Evolutionary conservation across 2,113 vertebrate species (phyloP).

Genomic region (Lethenteron camtschaticum): DNA sequence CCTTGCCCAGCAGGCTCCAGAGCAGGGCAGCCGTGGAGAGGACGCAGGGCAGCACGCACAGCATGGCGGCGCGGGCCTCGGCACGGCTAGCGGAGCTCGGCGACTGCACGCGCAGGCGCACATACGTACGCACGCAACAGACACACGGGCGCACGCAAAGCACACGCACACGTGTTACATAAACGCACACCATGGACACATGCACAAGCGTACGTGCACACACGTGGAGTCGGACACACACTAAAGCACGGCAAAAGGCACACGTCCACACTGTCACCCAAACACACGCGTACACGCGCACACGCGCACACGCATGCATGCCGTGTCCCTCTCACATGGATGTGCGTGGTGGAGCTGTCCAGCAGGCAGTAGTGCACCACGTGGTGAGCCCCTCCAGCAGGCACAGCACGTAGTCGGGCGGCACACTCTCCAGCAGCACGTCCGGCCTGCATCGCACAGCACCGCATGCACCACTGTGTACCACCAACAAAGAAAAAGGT

Average conservation of each 20-base stretch:
- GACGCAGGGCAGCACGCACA: slow-evolving; percentile 85
- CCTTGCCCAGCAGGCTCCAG: slow-evolving; percentile 72
- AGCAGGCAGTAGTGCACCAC: slow-evolving; percentile 93
- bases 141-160: too few relatives aligned
- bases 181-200: too few relatives aligned
- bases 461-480: too few relatives aligned
- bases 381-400: slow-evolving; percentile 78
- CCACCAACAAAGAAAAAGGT: too few relatives aligned
- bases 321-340: slow-evolving; percentile 42
- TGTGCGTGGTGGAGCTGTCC: slow-evolving; percentile 75
- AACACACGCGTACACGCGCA: too few relatives aligned
- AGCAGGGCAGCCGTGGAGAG: slow-evolving; percentile 87
- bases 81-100: too few relatives aligned
- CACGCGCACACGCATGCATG: too few relatives aligned
- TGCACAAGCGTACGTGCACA: too few relatives aligned
- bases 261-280: too few relatives aligned
- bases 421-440: slow-evolving; percentile 78
- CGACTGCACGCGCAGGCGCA: slow-evolving; percentile 7
- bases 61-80: slow-evolving; percentile 74
- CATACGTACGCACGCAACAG: background rate
- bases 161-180: too few relatives aligned
- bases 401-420: slow-evolving; percentile 81
- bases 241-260: too few relatives aligned
- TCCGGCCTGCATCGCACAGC: slow-evolving; percentile 34
- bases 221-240: too few relatives aligned